Base-by-base conservation (phyloP, 1,140 invertebrate species). In the Drosophila simulans region DNA sequence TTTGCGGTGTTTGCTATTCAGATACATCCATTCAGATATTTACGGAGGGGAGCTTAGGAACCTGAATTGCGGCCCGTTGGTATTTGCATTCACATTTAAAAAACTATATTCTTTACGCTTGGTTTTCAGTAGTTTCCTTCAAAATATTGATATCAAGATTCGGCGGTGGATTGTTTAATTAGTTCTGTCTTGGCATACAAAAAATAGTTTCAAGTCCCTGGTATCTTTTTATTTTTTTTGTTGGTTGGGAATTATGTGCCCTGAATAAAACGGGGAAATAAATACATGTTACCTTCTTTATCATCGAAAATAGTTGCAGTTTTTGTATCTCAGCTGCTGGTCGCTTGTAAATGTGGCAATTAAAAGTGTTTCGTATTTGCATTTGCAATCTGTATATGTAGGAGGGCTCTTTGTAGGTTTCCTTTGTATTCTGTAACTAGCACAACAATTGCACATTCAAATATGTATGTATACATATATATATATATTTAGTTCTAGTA, bases 271-370 rank as follows among this genome's bases (percentile, higher is more conserved):
- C 60, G 70, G 72, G 69, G 35, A 62, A 73, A 79, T 65, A 55
- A 77, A 59, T 68, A 52, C 42, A 49, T 15, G 20, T 52, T 60
- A 59, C 54, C n/a, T 45, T 45, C 10, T 45, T 48, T 51, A 79
- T 84, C 71, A 78, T 88, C 74, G 64, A 82, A 88, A 86, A 88
- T 82, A 79, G 45, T 73, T 59, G 35, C 64, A 45, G 39, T 55
- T 56, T 56, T 56, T 49, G 20, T 62, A 37, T 55, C 22, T 35
- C 45, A 54, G 31, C 34, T 64, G 37, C 51, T 59, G 56, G 55
- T 64, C 64, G 70, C 68, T 78, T 78, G 82, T 82, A 85, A 80
- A 85, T 86, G 31, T 69, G 84, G 81, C 82, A 82, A 82, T 77
- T 56, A 70, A 71, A 79, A 82, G 58, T 71, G 49, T 72, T 48